Base-by-base conservation (phyloP, 2,113 vertebrate genomes). In the Oriolus oriolus region DNA sequence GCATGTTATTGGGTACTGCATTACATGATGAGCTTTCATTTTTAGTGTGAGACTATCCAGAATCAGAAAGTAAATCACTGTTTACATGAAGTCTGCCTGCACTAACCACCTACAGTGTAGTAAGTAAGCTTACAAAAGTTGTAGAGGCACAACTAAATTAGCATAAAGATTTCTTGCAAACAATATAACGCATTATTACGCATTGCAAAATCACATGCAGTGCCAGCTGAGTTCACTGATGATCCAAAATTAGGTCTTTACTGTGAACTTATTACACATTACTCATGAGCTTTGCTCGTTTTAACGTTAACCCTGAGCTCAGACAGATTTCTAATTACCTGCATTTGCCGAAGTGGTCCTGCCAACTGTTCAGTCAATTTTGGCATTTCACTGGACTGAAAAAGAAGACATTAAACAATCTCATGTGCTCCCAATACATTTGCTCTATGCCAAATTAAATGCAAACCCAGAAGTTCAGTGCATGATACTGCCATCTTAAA, bases 331-430 rank as follows among this genome's bases (percentile, higher is more conserved):
- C 24, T 42, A 16, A n/a, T 95, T 98, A 99, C 99, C 99, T 99
- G 99, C 99, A 99, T 99, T 90, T 99, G 99, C 64, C 99, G 98
- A 83, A 99, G 98, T 0, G 99, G 99, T 42, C 99, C 99, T 10
- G 99, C 99, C 37, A 99, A 96, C 23, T 99, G 99, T 82, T 99
- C 99, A 1, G 99, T 99, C 91, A 99, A 87, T 82, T 99, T 99
- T 28, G 99, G 99, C 99, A 99, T 99, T 98, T 99, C 99, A 47
- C 97, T 99, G 59, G 99, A 99, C 99, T 99, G 94, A 20, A 97
- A 88, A 87, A 96, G 57, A 96, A 56, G 52, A 90, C 13, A 41
- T 37, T 28, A 42, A 95, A 41, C 65, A 53, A 68, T 30, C 20
- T 33, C n/a, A 79, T 9, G 7, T 6, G 4, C 14, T 83, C 31